These are phyloP conservation scores for Drosophila pegasa DNA, from an alignment of 2,888 invertebrate species.

Conservation along the genomic window DNA sequence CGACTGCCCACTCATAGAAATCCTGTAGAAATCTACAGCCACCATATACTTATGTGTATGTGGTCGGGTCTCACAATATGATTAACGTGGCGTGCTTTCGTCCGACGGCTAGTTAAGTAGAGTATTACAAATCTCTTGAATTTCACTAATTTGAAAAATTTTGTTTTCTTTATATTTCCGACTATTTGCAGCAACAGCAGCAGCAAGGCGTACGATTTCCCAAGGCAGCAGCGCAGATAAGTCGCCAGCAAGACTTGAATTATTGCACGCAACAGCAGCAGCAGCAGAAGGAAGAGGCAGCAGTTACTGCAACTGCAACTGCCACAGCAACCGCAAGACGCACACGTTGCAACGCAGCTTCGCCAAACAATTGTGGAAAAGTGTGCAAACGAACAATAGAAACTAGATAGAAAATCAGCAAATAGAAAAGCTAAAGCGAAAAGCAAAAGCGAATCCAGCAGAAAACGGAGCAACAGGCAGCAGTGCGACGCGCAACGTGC, in stretches of 20 bases:
- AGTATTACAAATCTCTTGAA: constrained; percentile 25
- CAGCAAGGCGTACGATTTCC: constrained; percentile 75
- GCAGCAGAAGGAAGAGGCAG: constrained; percentile 21
- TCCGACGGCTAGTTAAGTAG: constrained; percentile 1
- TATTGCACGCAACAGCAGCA: constrained; percentile 76
- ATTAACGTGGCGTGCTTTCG: not conserved
- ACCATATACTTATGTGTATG: not conserved
- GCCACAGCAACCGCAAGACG: constrained; percentile 65
- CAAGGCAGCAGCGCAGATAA: constrained; percentile 79
- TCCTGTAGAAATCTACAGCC: not conserved
- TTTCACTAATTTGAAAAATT: constrained; percentile 58
- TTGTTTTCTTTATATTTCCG: constrained; percentile 52
- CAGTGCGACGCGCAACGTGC: constrained; percentile 14
- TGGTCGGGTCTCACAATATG: not conserved
- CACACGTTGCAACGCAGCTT: constrained; percentile 64
- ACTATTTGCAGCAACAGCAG: constrained; percentile 61
- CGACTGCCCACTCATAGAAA: not conserved
- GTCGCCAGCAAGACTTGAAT: constrained; percentile 83
- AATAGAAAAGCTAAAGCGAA: constrained; percentile 30
- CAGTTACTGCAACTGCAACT: constrained; percentile 36
- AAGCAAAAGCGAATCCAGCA: constrained; percentile 23
- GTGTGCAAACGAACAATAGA: constrained; percentile 75
- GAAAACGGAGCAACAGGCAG: constrained; percentile 38
- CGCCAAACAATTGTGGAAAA: constrained; percentile 76
- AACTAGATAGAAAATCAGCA: constrained; percentile 67